These are phyloP conservation scores for Magallana angulata DNA, from an alignment of 1,140 invertebrate genomes.

Conservation along the genomic window DNA sequence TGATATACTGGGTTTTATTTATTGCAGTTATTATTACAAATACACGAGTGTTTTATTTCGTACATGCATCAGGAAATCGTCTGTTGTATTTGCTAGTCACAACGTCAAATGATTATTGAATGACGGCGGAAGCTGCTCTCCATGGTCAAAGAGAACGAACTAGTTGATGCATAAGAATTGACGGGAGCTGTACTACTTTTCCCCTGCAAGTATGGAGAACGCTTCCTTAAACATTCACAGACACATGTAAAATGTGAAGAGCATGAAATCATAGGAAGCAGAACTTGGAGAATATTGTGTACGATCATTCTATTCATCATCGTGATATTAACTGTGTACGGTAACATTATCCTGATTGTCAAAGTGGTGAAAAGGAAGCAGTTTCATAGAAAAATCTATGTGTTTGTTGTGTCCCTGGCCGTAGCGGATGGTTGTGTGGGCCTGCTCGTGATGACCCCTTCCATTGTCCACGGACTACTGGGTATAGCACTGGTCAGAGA, in stretches of 20 bases:
- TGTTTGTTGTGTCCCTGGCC: constrained; percentile 95
- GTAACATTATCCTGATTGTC: constrained; percentile 93
- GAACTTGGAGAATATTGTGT: neutral
- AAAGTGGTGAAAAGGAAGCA: constrained; percentile 85
- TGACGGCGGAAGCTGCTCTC: too few species aligned
- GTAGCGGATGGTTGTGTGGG: constrained; percentile 95
- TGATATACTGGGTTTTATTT: too few species aligned
- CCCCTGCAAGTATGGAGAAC: too few species aligned
- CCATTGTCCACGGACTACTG: constrained; percentile 78
- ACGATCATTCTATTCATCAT: constrained; percentile 50
- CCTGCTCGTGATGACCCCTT: constrained; percentile 85
- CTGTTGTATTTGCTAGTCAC: too few species aligned
- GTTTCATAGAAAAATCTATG: constrained; percentile 92
- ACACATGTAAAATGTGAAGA: neutral
- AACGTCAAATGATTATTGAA: too few species aligned
- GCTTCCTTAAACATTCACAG: too few species aligned
- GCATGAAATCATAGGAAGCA: neutral
- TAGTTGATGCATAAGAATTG: too few species aligned
- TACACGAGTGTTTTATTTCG: too few species aligned
- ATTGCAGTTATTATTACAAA: too few species aligned
- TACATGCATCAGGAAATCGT: too few species aligned
- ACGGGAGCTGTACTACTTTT: too few species aligned
- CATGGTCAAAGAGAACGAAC: too few species aligned
- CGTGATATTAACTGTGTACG: constrained; percentile 73
- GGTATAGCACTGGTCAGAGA: constrained; percentile 94